Percentiles rank a stretch among this genome's conserved stretches.
These are phyloP conservation scores for Chrysopa pallens DNA, from an alignment of 1,140 invertebrate genomes.

Conservation along the genomic window DNA sequence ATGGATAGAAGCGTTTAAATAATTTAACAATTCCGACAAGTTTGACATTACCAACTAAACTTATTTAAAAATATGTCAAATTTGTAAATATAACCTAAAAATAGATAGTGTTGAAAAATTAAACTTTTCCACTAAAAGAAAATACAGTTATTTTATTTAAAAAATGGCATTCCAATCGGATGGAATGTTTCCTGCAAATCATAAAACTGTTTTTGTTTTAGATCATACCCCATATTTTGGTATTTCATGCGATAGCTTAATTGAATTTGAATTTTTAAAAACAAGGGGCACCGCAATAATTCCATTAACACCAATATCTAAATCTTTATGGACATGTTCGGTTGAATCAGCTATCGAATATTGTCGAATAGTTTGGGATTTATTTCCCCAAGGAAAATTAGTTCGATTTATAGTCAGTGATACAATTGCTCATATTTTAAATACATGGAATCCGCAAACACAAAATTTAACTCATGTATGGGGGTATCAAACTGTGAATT, in stretches of 20 bases:
- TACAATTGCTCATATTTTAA: slow-evolving; percentile 55
- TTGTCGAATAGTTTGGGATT: slow-evolving; percentile 89
- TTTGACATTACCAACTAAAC: no score
- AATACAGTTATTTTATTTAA: background rate
- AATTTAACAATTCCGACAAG: no score
- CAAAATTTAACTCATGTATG: slow-evolving; percentile 72
- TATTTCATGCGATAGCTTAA: slow-evolving; percentile 64
- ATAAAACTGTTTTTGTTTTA: slow-evolving; percentile 89
- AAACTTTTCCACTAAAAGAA: background rate
- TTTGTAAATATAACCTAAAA: no score
- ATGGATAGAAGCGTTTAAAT: no score
- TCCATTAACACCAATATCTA: slow-evolving; percentile 59
- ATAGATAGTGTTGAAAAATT: no score
- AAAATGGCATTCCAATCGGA: background rate
- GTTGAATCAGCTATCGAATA: slow-evolving; percentile 91
- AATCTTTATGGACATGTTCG: slow-evolving; percentile 87
- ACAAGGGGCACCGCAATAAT: slow-evolving; percentile 47
- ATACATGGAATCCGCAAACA: slow-evolving; percentile 59
- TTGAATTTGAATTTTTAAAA: slow-evolving; percentile 78
- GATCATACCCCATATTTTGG: slow-evolving; percentile 83
- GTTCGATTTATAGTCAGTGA: slow-evolving; percentile 76
- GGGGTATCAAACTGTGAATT: slow-evolving; percentile 7
- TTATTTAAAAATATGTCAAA: no score
- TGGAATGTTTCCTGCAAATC: slow-evolving; percentile 45
- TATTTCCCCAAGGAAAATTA: slow-evolving; percentile 76